Evolutionary conservation across 2,888 invertebrate genomes (phyloP).

Genomic region (Ophioninae sp.): DNA sequence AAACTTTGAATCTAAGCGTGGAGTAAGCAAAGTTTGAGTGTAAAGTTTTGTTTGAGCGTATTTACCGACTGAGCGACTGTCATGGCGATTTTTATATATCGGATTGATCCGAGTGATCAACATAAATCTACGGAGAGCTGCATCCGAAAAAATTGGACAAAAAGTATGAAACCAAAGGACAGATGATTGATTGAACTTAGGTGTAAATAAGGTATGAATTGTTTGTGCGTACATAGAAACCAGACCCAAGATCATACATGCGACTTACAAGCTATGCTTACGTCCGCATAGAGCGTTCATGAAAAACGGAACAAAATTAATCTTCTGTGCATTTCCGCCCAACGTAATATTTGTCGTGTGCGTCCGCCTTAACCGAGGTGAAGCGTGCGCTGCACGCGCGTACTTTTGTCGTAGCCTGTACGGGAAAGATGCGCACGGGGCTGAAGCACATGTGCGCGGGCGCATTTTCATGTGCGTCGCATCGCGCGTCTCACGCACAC

Average conservation of each 20-base stretch:
- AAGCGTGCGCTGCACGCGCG: background rate
- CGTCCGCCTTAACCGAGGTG: background rate
- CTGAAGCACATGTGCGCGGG: conserved; percentile 44
- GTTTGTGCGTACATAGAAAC: background rate
- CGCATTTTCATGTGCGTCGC: conserved; percentile 22
- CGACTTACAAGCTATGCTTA: background rate
- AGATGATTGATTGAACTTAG: background rate
- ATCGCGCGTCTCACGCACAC: conserved; percentile 4
- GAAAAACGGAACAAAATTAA: background rate
- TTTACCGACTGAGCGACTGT: no score
- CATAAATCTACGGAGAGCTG: no score
- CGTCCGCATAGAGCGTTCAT: background rate
- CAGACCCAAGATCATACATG: background rate
- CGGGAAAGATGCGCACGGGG: conserved; percentile 21
- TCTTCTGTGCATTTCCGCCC: background rate
- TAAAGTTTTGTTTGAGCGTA: no score
- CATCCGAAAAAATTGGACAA: no score
- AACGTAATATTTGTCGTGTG: background rate
- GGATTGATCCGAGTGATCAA: no score
- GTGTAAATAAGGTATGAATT: background rate
- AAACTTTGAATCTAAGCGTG: conserved; percentile 4
- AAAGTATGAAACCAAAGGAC: background rate
- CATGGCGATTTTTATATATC: no score
- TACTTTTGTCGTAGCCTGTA: conserved; percentile 19
- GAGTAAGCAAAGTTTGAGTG: background rate